Percentiles rank a stretch among this genome's conserved stretches.
These are phyloP conservation scores for Nesidiocoris tenuis DNA, from an alignment of 2,888 invertebrate genomes.

Conservation along the genomic window DNA sequence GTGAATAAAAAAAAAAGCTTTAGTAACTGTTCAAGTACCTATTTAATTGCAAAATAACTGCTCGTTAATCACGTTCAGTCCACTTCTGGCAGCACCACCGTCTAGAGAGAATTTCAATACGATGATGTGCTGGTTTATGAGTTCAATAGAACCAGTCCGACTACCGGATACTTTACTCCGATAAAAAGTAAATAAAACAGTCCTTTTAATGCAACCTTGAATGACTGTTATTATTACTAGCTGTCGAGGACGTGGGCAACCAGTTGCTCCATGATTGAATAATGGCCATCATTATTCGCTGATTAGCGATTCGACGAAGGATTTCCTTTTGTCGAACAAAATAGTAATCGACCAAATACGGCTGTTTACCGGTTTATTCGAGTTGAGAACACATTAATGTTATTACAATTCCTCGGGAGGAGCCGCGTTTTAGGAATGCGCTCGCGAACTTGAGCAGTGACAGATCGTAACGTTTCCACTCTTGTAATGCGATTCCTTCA, in stretches of 20 bases:
- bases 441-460: background rate
- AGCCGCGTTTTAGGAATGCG: background rate
- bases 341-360: background rate
- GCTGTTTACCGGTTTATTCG: background rate
- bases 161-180: no score
- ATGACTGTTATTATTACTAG: background rate
- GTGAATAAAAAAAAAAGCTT: no score
- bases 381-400: background rate
- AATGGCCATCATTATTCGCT: background rate
- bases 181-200: no score
- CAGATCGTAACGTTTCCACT: background rate
- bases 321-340: background rate
- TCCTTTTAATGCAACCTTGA: background rate
- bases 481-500: background rate
- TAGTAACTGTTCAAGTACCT: no score
- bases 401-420: background rate
- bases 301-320: background rate
- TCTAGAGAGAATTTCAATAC: no score
- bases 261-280: background rate
- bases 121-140: no score
- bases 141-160: no score
- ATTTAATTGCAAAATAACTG: constrained; percentile 14
- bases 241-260: background rate
- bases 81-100: background rate
- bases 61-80: constrained; percentile 9